Evolutionary conservation across 2,888 invertebrate species (phyloP), one percentile per base, ranked within the genome.

Genomic region (Vanessa cardui): DNA sequence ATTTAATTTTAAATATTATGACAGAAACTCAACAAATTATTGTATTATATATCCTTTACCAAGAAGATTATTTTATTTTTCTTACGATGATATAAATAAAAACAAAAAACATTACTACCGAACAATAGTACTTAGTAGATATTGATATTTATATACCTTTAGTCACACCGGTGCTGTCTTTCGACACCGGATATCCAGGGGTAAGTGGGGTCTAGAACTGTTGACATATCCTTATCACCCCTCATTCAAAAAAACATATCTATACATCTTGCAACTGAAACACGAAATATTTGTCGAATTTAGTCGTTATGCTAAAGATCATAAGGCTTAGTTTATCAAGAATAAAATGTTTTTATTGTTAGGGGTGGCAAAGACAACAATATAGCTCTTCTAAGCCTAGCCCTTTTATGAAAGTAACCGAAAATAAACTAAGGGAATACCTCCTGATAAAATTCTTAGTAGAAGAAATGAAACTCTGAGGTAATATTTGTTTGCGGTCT

Each of bases 141-240:
- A 65, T 52, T 61, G 21, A 45, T 66, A 47, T 66, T 61, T 61
- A 59, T n/a, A 59, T 56, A 64, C 44, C 68, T 60, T 50, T 6
- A 58, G 26, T 58, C 63, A 65, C 68, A 64, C 64, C 70, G 70
- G 70, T 50, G 62, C 62, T 65, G 62, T 71, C 70, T 68, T 60
- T 88, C 83, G 78, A 78, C 88, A 82, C 83, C 84, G 89, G 88
- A 88, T 82, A 83, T 82, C 78, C 76, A 72, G 72, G 74, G 72
- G 56, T 74, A 73, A 78, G 78, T 76, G 80, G 78, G 74, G 70
- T 74, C 74, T 76, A 79, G 78, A 75, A 81, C 81, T 88, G 87
- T 90, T 89, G 88, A 88, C 88, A 85, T 79, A 82, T 75, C 76
- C 77, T 87, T 88, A 87, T 83, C 89, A 81, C 83, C 79, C 81